Conservation (phyloP, 2,113 vertebrate species). For the Pseudorectes ferrugineus region DNA sequence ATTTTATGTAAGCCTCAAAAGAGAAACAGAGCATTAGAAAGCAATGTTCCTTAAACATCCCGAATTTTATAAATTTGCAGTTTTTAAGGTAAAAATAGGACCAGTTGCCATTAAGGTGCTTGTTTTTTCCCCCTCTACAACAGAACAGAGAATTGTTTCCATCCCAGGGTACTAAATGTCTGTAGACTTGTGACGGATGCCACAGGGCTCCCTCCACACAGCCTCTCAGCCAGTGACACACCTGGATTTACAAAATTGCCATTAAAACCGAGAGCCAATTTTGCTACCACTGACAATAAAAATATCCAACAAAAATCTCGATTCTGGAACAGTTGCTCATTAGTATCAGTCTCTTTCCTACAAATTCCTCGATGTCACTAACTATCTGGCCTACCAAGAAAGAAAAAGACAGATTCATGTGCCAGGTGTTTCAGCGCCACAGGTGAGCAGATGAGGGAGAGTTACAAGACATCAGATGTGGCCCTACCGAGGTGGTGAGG, state of each 20-base stretch:
- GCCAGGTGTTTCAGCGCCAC: background rate
- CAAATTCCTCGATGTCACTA: background rate
- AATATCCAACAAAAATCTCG: background rate
- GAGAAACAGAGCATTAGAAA: background rate
- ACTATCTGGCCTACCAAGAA: background rate
- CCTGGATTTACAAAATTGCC: background rate
- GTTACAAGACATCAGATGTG: background rate
- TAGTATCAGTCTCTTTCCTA: background rate
- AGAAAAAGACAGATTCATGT: fast-evolving
- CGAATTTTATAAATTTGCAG: background rate
- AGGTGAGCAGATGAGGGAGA: background rate
- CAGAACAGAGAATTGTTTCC: background rate
- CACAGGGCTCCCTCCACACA: background rate
- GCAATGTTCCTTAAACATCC: background rate
- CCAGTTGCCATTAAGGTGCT: background rate
- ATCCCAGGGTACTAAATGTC: background rate
- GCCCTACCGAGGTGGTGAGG: fast-evolving
- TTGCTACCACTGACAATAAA: background rate
- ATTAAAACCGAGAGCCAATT: background rate
- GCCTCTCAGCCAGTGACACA: fast-evolving
- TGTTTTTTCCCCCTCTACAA: background rate
- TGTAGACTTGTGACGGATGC: background rate
- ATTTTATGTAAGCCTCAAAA: background rate
- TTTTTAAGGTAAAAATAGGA: background rate
- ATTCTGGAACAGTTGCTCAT: background rate